Evolutionary conservation across 2,113 vertebrate genomes (phyloP), one percentile per base, ranked within the genome.

Genomic region (Macrotus californicus): DNA sequence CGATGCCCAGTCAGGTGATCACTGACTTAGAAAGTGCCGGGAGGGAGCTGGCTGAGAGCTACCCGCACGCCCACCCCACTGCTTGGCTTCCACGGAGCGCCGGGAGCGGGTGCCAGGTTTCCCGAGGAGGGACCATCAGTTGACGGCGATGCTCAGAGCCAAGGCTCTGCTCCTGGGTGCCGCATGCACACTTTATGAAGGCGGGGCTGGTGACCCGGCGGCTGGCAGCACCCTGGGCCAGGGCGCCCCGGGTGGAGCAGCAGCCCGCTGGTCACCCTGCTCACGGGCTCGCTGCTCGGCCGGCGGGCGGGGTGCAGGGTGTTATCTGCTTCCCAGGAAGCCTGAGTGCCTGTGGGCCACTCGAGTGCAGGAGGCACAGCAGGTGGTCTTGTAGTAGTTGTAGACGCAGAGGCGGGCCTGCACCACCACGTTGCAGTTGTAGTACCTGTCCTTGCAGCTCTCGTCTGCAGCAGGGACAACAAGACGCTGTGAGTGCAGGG

Each of bases 371-470:
- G 99, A 99, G 0, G 98, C 99, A 1, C 99, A 99, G 95, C 99
- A 99, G 10, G 99, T 98, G 0, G 98, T 99, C 98, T 99, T 99
- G 98, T 99, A 99, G 86, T 99, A 99, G 94, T 99, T 99, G 91
- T 99, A 99, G 93, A 99, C 99, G 1, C 99, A 99, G 41, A 99
- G 99, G 19, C 99, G 99, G 7, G 99, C 99, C 97, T 99, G 99
- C 18, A 99, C 99, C 97, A 99, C 99, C 98, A 99, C 99, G 0
- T 99, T 99, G 98, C 99, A 99, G 97, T 99, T 99, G 98, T 99
- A 99, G 97, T 99, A 99, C 94, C 99, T 99, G 94, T 99, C 99
- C 97, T 98, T 98, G 98, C 99, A 99, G 97, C 99, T 99, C 87
- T 99, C 99, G 94, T 99, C 99, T 99, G 98, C 0, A 19, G 91